Conservation (phyloP, 2,888 invertebrate species). For the Drosophila mimica region DNA sequence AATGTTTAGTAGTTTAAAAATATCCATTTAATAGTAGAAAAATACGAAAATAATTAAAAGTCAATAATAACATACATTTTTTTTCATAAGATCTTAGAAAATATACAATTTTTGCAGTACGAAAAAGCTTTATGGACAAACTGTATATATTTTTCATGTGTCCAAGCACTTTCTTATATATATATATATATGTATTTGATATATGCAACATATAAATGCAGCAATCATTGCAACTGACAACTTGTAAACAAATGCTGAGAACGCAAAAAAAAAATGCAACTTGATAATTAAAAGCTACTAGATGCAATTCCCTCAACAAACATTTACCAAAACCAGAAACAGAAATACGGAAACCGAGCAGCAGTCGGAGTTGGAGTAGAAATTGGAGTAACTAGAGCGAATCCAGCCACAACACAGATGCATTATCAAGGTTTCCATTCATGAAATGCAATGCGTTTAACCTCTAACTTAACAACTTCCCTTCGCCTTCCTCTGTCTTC, state of each 20-base stretch:
- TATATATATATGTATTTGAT: not conserved
- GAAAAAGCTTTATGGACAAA: too few species aligned
- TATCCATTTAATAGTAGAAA: too few species aligned
- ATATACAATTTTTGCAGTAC: too few species aligned
- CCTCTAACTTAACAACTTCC: conserved; percentile 4
- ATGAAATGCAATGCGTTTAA: conserved; percentile 35
- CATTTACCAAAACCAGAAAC: not conserved
- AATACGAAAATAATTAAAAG: too few species aligned
- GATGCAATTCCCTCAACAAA: conserved; percentile 12
- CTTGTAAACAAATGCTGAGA: conserved; percentile 19
- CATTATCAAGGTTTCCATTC: conserved; percentile 45
- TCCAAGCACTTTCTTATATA: too few species aligned
- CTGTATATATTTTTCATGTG: too few species aligned
- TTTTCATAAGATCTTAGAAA: too few species aligned
- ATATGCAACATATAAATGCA: not conserved
- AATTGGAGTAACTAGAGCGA: conserved; percentile 38
- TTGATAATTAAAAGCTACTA: conserved; percentile 1
- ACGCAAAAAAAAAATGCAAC: conserved; percentile 16
- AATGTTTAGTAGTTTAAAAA: too few species aligned
- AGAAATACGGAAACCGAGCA: not conserved
- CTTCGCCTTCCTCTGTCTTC: not conserved
- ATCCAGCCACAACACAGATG: conserved; percentile 29
- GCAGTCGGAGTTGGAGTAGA: not conserved
- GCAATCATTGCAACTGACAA: not conserved
- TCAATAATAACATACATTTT: too few species aligned